phyloP scores from a whole-genome alignment of 2,888 invertebrate genomes.

The Lycia hirtaria region DNA sequence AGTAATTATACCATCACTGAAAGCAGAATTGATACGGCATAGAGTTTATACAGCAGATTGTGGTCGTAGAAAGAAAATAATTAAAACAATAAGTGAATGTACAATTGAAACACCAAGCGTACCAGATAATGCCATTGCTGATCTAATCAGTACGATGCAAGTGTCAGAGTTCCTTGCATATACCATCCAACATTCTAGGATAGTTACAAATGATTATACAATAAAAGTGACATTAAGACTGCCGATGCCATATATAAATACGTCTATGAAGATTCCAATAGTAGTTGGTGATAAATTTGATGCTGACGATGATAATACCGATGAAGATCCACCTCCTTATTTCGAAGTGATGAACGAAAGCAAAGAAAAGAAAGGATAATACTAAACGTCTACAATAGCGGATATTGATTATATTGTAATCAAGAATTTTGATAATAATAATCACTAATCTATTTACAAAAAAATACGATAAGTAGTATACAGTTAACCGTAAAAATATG shows the following conservation, averaged over 20 bases:
- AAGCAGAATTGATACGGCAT: conserved; percentile 34
- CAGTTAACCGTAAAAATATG: too few relatives aligned
- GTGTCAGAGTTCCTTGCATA: conserved; percentile 39
- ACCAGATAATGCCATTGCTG: conserved; percentile 35
- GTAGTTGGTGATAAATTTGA: conserved; percentile 43
- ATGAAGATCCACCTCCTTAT: conserved; percentile 40
- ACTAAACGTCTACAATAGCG: too few relatives aligned
- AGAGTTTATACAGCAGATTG: conserved; percentile 38
- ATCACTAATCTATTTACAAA: too few relatives aligned
- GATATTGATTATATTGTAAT: too few relatives aligned
- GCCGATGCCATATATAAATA: conserved; percentile 46
- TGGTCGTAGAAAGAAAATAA: conserved; percentile 18
- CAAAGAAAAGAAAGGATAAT: too few relatives aligned
- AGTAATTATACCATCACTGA: conserved; percentile 36
- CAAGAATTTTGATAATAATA: too few relatives aligned
- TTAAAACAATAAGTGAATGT: conserved; percentile 29
- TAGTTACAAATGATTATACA: conserved; percentile 42
- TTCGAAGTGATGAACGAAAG: conserved; percentile 44
- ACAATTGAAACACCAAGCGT: conserved; percentile 32
- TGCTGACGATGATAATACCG: background rate
- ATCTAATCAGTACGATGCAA: conserved; percentile 31
- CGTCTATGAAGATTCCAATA: conserved; percentile 43
- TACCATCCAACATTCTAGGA: conserved; percentile 45
- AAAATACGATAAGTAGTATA: too few relatives aligned
- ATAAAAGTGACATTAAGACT: conserved; percentile 44